Base-by-base conservation (phyloP, 1,140 invertebrate genomes). In the Drosophila mauritiana region DNA sequence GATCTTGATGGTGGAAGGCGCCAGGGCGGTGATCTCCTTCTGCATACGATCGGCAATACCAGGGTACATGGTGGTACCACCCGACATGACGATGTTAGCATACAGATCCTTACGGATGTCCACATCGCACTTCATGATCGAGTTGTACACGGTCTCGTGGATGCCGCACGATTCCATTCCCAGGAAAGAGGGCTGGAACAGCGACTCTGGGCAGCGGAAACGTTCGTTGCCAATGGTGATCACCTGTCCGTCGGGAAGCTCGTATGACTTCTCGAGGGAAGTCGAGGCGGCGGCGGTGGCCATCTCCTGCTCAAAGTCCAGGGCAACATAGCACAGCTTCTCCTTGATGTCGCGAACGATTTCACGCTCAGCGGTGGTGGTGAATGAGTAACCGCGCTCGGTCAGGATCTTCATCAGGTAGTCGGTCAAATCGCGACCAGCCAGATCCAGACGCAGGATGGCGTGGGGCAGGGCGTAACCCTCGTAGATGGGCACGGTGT, bases 41-140 rank as follows among this genome's bases (percentile, higher is more conserved):
- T 97, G 96, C 96, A 97, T 97, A 70, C 97, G 94, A 92, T 97
- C 97, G 81, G 96, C 96, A 92, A 94, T 94, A 93, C 97, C 97
- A 56, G 98, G 97, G 93, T 97, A 98, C 98, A 98, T 98, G 93
- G 97, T 98, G 94, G 98, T 98, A 93, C 98, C 98, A 91, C 98
- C 98, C 73, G 97, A 98, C 85, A 98, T 95, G 73, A 98, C 98
- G 77, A 97, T 98, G 95, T 98, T 98, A 93, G 97, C 97, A 93
- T 98, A 98, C 93, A 98, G 94, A 94, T 98, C 97, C 95, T 97
- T 97, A 94, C 97, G 95, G 94, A 97, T 97, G 92, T 98, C 97
- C 27, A 98, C 96, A 92, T 98, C 97, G 94, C 97, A 98, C 95
- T 98, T 98, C 97, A 98, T 98, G 94, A 99, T 98, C 78, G 97